Evolutionary conservation across 2,113 vertebrate genomes (phyloP), one percentile per base, ranked within the genome.

Genomic region (Thomomys bottae): DNA sequence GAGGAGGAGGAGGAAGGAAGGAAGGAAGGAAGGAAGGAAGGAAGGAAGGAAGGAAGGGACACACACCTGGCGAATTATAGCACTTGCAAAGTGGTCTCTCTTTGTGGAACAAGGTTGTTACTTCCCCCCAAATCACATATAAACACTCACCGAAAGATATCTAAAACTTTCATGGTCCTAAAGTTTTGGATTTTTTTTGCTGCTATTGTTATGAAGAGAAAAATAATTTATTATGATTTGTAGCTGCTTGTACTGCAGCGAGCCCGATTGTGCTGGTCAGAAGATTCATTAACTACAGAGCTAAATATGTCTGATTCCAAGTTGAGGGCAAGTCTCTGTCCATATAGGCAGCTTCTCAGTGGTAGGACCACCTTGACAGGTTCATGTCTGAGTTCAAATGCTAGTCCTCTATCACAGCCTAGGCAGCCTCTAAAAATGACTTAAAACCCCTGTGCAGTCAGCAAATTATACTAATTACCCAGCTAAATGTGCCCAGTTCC

Each of bases 171-270:
- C 70, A 36, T 42, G 18, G 45, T 54, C 70, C 75, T 79, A 77
- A 77, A 38, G 4, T 54, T 70, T 84, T n/a, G n/a, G n/a, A n/a
- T n/a, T 26, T 76, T 66, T 80, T 87, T 49, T 92, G 72, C 4
- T 54, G 70, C 75, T 88, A 88, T 32, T 92, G 81, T 88, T 79
- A 85, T 76, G 90, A 95, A 93, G 49, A 90, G 89, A 93, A 24
- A 67, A 96, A 95, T 80, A 85, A 92, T 42, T 88, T 94, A 86
- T 80, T 94, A 45, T n/a, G n/a, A n/a, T 93, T 92, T 94, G 76
- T 26, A 93, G 63, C 67, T 92, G 42, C 64, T 88, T 81, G 79
- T 88, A 88, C 79, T 86, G 79, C 49, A 68, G 79, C 49, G 64
- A 93, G 42, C 90, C 78, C 72, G 92, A 75, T 1, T 5, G 64